phyloP scores from a whole-genome alignment of 1,140 invertebrate species.

The Drosophila aff. region DNA sequence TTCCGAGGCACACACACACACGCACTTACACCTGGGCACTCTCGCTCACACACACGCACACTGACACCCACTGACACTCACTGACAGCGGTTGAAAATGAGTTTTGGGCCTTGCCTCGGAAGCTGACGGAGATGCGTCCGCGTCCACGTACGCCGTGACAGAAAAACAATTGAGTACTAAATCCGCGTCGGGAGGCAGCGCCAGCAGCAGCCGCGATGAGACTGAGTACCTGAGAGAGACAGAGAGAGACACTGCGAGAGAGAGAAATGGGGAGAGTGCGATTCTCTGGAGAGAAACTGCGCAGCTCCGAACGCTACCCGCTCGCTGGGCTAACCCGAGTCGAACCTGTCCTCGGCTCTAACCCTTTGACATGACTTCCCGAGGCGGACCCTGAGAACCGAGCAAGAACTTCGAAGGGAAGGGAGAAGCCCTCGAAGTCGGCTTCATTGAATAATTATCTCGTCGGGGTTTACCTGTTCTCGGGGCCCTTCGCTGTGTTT shows the following conservation, averaged over 20 bases:
- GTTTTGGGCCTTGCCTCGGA: conserved; percentile 16
- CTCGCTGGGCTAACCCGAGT: conserved; percentile 1
- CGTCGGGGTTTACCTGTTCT: conserved; percentile 72
- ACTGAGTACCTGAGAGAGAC: conserved; percentile 15
- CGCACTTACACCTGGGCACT: conserved; percentile 8
- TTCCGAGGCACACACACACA: conserved; percentile 16
- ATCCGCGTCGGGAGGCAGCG: conserved; percentile 56
- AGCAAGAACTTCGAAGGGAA: conserved; percentile 2
- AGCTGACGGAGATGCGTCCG: conserved; percentile 46
- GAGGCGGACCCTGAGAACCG: conserved; percentile 23
- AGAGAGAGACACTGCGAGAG: neutral
- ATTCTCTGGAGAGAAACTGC: conserved; percentile 13
- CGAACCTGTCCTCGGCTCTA: conserved; percentile 30
- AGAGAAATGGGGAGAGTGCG: conserved; percentile 3
- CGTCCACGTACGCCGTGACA: conserved; percentile 70
- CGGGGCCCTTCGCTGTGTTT: conserved; percentile 48
- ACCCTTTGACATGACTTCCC: conserved; percentile 43
- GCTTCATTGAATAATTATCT: conserved; percentile 82
- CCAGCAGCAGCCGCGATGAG: conserved; percentile 49
- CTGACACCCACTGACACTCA: conserved; percentile 13
- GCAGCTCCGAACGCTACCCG: conserved; percentile 20
- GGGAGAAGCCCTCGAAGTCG: conserved; percentile 31
- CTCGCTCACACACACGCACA: conserved; percentile 11
- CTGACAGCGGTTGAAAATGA: conserved; percentile 42
- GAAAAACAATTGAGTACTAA: conserved; percentile 85